Evolutionary conservation across 2,797 vertebrate genomes (phyloP), one percentile per base, ranked within the genome.

Genomic region (Streptopelia turtur): DNA sequence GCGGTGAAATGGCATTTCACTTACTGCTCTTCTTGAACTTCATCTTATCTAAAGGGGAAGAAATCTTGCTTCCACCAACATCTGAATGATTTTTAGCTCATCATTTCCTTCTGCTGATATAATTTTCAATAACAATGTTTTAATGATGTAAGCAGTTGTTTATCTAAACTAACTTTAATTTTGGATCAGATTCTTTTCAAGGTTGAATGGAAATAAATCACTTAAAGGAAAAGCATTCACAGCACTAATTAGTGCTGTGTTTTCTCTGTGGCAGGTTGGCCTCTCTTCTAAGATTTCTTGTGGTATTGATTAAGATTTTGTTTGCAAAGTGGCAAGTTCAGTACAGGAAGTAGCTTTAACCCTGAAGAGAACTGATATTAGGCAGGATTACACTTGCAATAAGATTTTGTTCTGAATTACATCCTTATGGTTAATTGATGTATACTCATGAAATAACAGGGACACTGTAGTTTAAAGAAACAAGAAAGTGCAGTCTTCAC

Each of bases 281-380:
- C 50, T 79, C 33, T 83, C 61, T 75, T 41, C 22, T 83, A 69
- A 83, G 64, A 71, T 68, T 80, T 91, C 86, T 52, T 69, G n/a
- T 60, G 17, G 18, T 85, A 94, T 93, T 53, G 80, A 96, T 90
- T 75, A 86, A 69, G 75, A 70, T 20, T 47, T 57, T 66, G 50
- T 74, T 95, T 90, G 41, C 80, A 78, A 31, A 91, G 39, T 28
- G 20, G n/a, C 24, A 86, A 82, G 24, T 11, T 27, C 18, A 63
- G 60, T 23, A 90, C 14, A 75, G 70, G 39, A 81, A 95, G 87
- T 5, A 89, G 18, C 22, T 94, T 82, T 53, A 76, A 49, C 37
- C 30, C 78, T 56, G 60, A 79, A 35, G 16, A 74, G 37, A 72
- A 72, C 16, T 83, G 25, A 49, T 83, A 76, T 74, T 79, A 69